Conservation (phyloP, 2,797 vertebrate species). For the Dendrocincla tyrannina region DNA sequence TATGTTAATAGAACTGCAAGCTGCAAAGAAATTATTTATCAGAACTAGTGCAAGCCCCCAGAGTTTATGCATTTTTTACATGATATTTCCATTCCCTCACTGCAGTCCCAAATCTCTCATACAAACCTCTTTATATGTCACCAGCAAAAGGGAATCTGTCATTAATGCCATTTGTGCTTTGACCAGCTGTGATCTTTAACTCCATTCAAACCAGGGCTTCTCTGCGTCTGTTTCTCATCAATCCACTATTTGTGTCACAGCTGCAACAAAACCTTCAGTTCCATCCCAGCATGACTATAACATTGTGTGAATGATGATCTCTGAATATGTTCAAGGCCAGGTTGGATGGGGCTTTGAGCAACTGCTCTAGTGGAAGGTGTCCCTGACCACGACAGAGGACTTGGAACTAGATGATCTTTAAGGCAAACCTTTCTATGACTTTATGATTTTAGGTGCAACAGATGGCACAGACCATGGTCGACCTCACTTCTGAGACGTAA, state of each 20-base stretch:
- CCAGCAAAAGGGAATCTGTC: background rate
- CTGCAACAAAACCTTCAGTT: background rate
- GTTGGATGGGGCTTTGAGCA: background rate
- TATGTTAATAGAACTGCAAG: constrained; percentile 56
- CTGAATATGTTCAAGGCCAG: background rate
- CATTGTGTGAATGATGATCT: background rate
- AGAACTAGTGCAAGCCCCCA: constrained; percentile 39
- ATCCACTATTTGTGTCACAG: background rate
- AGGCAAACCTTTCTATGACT: background rate
- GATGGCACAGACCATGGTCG: fast-evolving
- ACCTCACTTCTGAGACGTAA: background rate
- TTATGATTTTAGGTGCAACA: background rate
- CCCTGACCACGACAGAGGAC: background rate
- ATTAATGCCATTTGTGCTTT: background rate
- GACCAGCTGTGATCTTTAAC: background rate
- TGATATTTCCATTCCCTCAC: background rate
- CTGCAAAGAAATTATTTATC: constrained; percentile 69
- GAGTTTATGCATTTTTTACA: constrained; percentile 48
- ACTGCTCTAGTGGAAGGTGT: background rate
- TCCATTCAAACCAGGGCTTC: background rate
- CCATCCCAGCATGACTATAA: background rate
- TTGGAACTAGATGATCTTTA: background rate
- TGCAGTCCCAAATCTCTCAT: background rate
- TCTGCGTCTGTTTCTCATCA: background rate
- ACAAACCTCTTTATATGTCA: background rate